Conservation (phyloP, 2,888 invertebrate species). For the Erpobdella octoculata region DNA sequence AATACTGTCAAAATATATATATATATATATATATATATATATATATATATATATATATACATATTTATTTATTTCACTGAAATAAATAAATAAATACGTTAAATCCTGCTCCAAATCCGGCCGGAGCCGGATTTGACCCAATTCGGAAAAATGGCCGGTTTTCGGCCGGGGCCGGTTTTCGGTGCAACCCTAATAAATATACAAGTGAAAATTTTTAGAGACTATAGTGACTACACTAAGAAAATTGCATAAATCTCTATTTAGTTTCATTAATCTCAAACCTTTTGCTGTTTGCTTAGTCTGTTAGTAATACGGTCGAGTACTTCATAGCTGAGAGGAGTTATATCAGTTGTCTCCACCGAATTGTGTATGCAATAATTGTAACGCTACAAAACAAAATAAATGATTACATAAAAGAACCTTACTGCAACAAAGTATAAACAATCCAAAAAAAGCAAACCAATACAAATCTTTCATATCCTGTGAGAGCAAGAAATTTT, state of each 20-base stretch:
- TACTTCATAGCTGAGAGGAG: constrained; percentile 14
- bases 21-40: too few species aligned
- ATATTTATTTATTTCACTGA: too few species aligned
- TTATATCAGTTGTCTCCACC: constrained; percentile 8
- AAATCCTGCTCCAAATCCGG: too few species aligned
- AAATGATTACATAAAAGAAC: neutral
- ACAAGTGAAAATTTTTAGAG: too few species aligned
- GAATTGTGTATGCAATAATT: constrained; percentile 24
- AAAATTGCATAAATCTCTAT: neutral
- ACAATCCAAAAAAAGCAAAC: neutral
- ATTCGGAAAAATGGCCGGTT: too few species aligned
- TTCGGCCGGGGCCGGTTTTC: too few species aligned
- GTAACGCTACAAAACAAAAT: constrained; percentile 17
- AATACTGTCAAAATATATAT: too few species aligned
- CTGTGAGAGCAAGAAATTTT: neutral
- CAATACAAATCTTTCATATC: constrained; percentile 17
- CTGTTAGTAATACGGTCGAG: constrained; percentile 10
- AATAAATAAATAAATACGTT: too few species aligned
- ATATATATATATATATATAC: too few species aligned
- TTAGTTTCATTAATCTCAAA: neutral
- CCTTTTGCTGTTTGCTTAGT: constrained; percentile 8
- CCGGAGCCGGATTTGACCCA: too few species aligned
- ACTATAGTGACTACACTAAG: neutral
- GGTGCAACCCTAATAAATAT: too few species aligned
- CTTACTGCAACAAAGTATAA: neutral